phyloP scores from a whole-genome alignment of 2,113 vertebrate species.

The Callipepla squamata region DNA sequence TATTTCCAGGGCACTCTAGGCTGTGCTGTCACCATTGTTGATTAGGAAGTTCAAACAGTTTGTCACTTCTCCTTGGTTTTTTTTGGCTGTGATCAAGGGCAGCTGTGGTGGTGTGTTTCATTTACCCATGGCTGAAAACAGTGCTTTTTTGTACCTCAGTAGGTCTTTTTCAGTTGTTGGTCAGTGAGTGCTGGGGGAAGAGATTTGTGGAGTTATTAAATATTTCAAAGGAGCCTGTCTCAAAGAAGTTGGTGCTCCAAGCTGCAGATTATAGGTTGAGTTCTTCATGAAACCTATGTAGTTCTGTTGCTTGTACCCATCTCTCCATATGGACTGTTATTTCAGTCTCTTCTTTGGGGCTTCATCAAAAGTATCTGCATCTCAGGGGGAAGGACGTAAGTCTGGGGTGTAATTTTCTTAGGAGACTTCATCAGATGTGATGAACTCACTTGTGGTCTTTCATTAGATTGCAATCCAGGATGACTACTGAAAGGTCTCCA shows the following conservation, averaged over 20 bases:
- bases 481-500: constrained; percentile 32
- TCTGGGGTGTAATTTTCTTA: constrained; percentile 13
- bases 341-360: background rate
- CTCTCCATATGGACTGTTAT: background rate
- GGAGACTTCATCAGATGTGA: constrained; percentile 12
- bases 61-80: background rate
- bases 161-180: background rate
- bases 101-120: background rate
- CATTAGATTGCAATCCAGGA: constrained; percentile 36
- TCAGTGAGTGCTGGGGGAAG: background rate
- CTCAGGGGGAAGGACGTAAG: background rate
- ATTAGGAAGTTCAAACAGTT: background rate
- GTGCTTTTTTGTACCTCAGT: background rate
- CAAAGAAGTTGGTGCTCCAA: background rate
- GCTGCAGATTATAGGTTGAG: background rate
- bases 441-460: constrained; percentile 33
- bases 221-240: background rate
- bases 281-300: background rate
- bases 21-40: fast-evolving
- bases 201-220: background rate
- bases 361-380: background rate
- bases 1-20: background rate
- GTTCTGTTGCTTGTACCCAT: background rate
- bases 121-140: background rate
- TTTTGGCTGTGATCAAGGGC: background rate